phyloP scores from a whole-genome alignment of 2,888 invertebrate species.

The Automeris io region DNA sequence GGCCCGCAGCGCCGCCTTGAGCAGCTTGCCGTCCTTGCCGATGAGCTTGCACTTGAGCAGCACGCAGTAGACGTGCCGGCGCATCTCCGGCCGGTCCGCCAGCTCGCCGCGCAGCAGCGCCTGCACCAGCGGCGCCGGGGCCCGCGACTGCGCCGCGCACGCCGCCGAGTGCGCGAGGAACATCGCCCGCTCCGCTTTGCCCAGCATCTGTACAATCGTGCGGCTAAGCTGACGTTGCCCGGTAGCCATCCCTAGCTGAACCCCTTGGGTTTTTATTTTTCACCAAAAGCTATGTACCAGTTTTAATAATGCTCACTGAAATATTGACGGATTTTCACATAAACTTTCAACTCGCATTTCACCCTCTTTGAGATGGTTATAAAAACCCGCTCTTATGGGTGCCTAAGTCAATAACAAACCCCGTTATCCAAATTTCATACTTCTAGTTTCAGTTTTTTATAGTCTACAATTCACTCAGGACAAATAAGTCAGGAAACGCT shows the following conservation, averaged over 20 bases:
- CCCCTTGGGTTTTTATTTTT: not conserved
- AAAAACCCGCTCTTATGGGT: too few species aligned
- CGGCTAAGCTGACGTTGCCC: too few species aligned
- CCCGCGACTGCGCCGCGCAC: conserved; percentile 41
- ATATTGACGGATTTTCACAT: too few species aligned
- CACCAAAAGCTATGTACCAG: not conserved
- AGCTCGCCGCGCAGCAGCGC: conserved; percentile 44
- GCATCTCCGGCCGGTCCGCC: conserved; percentile 35
- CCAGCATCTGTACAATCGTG: conserved; percentile 30
- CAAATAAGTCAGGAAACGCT: too few species aligned
- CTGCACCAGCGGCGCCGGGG: conserved; percentile 31
- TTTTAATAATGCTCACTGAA: too few species aligned
- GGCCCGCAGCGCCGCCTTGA: conserved; percentile 47
- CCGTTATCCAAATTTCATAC: too few species aligned
- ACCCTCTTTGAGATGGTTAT: too few species aligned
- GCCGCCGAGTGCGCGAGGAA: conserved; percentile 61
- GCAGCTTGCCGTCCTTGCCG: conserved; percentile 63
- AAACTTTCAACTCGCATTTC: too few species aligned
- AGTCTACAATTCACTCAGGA: too few species aligned
- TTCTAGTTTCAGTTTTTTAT: too few species aligned
- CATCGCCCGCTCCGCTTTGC: conserved; percentile 62
- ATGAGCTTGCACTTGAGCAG: conserved; percentile 60
- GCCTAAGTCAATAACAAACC: too few species aligned
- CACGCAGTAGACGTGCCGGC: conserved; percentile 59
- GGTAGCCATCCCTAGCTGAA: too few species aligned